Evolutionary conservation across 2,888 invertebrate genomes (phyloP), one percentile per base, ranked within the genome.

Genomic region (Plagodis pulveraria): DNA sequence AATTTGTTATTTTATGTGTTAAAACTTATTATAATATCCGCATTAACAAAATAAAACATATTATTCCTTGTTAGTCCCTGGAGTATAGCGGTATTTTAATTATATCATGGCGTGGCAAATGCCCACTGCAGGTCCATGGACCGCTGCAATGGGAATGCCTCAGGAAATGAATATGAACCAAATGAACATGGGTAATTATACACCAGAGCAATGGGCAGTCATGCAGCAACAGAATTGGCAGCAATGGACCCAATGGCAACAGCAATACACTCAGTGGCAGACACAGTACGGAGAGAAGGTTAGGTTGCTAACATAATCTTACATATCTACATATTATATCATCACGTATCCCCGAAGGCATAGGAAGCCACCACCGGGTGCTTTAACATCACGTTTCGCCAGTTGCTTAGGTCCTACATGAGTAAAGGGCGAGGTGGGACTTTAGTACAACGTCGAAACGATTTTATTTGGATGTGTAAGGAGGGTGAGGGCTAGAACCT

Each of bases 191-290:
- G 81, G 79, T 6, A 61, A 52, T 22, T 95, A 94, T 67, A 94
- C 94, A 6, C 84, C 94, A 45, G 95, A 95, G 70, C 95, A 95
- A 81, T 95, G 95, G 95, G 91, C 94, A 45, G 89, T 94, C 69
- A 91, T 95, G 84, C 95, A 95, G 75, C 95, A 96, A 70, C 95
- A 96, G 79, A 95, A 95, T 74, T 95, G 95, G 94, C 94, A 95
- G 66, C 96, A 96, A 70, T 96, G 96, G 94, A 94, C 95, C 8
- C 96, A 96, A 70, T 96, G 96, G 96, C 96, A 96, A 73, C 95
- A 95, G 69, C 96, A 96, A 73, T 96, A 96, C 85, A 94, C 95
- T 50, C 95, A 95, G 72, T 96, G 96, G 96, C 96, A 96, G 78
- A 94, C 93, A 62, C 96, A 96, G 74, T 96, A 96, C 81, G 96